Conservation (phyloP, 1,140 invertebrate genomes). For the Drosophila aff. region DNA sequence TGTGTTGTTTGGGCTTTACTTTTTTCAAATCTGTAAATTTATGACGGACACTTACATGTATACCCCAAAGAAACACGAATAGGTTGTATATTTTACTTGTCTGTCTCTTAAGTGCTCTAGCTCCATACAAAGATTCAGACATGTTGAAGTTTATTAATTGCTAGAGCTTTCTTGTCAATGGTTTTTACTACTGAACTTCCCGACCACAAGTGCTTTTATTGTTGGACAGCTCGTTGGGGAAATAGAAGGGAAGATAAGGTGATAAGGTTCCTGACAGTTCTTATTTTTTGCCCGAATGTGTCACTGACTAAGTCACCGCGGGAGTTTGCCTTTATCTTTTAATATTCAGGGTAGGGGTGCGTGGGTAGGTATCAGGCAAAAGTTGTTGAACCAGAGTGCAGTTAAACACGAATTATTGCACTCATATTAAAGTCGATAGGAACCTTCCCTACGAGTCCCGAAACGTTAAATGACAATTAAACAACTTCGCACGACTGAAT, state of each 20-base stretch:
- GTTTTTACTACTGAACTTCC: background rate
- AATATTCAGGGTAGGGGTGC: background rate
- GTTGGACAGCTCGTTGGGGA: background rate
- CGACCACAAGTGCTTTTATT: background rate
- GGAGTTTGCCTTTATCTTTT: background rate
- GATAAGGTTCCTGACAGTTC: slow-evolving; percentile 13
- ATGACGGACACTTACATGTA: background rate
- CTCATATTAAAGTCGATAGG: no score
- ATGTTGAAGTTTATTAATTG: slow-evolving; percentile 6
- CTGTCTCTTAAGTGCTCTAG: slow-evolving; percentile 3
- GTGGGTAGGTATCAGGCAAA: background rate
- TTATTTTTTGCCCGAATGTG: background rate
- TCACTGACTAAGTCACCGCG: background rate
- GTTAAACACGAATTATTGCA: background rate
- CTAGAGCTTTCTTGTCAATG: slow-evolving; percentile 5
- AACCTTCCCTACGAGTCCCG: background rate
- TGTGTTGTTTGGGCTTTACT: background rate
- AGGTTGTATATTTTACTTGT: slow-evolving; percentile 1
- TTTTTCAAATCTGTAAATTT: background rate
- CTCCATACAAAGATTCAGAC: background rate
- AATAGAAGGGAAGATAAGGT: slow-evolving; percentile 31
- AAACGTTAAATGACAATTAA: background rate
- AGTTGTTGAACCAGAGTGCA: background rate
- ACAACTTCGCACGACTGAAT: background rate
- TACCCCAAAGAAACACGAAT: no score